Evolutionary conservation across 2,888 invertebrate species (phyloP).

Genomic region (Periphyllus acericola): DNA sequence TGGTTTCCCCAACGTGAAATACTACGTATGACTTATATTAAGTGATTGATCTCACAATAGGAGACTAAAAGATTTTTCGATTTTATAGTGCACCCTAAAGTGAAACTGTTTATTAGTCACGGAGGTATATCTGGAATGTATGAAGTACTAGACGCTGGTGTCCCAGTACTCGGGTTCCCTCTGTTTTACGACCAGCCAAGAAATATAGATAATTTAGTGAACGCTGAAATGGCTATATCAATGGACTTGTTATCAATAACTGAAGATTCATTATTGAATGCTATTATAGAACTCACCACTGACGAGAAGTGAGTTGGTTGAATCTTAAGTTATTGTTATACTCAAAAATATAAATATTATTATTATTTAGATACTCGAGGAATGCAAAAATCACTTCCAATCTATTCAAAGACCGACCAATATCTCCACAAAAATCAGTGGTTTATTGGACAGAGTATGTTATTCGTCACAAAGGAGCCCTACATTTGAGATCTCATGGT

Average conservation of each 20-base stretch:
- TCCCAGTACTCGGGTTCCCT: constrained; percentile 21
- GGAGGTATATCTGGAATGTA: constrained; percentile 33
- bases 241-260: background rate
- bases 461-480: background rate
- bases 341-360: too few species aligned
- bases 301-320: constrained; percentile 9
- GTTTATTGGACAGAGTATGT: constrained; percentile 28
- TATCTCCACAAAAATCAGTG: background rate
- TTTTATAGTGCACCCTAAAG: constrained; percentile 35
- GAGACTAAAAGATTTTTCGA: too few species aligned
- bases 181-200: constrained; percentile 3
- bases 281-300: background rate
- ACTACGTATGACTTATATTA: background rate
- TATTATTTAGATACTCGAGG: background rate
- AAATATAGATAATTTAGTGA: constrained; percentile 21
- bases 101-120: constrained; percentile 46
- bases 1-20: constrained; percentile 24
- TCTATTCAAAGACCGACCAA: background rate
- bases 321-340: too few species aligned
- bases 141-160: constrained; percentile 3
- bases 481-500: background rate
- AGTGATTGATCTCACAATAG: too few species aligned
- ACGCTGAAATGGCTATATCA: constrained; percentile 1
- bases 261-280: background rate
- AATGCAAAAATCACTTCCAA: background rate